These are phyloP conservation scores for Bombylius discolor DNA, from an alignment of 2,888 invertebrate genomes.

Conservation along the genomic window DNA sequence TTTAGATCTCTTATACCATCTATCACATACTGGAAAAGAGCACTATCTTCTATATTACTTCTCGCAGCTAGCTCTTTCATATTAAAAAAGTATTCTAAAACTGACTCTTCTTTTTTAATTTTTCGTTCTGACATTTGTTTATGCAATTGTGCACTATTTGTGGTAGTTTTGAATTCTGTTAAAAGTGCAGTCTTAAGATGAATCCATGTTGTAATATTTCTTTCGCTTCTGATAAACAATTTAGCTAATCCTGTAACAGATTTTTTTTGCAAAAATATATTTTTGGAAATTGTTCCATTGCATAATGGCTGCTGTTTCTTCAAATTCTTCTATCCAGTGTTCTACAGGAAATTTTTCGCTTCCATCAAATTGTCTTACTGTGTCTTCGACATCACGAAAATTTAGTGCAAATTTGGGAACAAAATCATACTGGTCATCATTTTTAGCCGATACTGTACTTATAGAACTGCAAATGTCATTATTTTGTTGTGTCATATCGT, in stretches of 20 bases:
- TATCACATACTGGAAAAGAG: constrained; percentile 21
- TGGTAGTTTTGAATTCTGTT: constrained; percentile 2
- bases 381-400: constrained; percentile 7
- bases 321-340: not conserved
- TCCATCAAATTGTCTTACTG: not conserved
- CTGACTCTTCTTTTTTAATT: constrained; percentile 1
- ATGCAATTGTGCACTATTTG: constrained; percentile 1
- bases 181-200: constrained; percentile 2
- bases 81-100: constrained; percentile 7
- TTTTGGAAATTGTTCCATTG: not conserved
- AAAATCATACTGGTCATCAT: not conserved
- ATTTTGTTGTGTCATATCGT: not conserved
- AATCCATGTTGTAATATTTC: constrained; percentile 1
- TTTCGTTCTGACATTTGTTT: constrained; percentile 3
- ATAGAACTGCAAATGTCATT: not conserved
- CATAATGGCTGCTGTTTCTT: not conserved
- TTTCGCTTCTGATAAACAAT: not conserved
- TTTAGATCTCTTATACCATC: constrained; percentile 19
- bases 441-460: not conserved
- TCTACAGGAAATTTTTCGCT: not conserved
- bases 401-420: too few species aligned
- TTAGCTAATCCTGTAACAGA: not conserved
- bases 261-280: not conserved
- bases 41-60: constrained; percentile 15
- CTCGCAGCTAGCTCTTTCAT: constrained; percentile 6